These are phyloP conservation scores for Acanthopleura granulata DNA, from an alignment of 2,888 invertebrate species.

Conservation along the genomic window DNA sequence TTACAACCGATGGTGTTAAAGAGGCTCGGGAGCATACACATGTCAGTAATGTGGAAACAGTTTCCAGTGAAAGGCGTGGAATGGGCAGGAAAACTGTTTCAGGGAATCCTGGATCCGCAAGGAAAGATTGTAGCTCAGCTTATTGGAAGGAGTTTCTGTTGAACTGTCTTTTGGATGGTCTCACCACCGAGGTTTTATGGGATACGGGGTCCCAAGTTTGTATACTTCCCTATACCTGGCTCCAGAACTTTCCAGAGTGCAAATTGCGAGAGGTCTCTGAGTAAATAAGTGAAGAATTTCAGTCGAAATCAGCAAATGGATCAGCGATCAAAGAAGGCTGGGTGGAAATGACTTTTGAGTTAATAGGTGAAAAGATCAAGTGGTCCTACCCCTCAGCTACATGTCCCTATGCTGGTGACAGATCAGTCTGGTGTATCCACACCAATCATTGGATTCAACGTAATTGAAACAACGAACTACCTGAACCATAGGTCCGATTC, in stretches of 20 bases:
- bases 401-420: background rate
- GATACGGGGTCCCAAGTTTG: background rate
- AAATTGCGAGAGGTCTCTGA: background rate
- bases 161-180: background rate
- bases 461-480: background rate
- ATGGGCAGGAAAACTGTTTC: too few relatives aligned
- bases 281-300: background rate
- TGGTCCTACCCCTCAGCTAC: background rate
- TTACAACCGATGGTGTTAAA: background rate
- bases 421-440: background rate
- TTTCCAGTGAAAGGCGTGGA: too few relatives aligned
- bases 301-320: background rate
- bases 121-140: background rate
- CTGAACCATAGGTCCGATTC: too few relatives aligned
- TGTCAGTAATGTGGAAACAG: too few relatives aligned
- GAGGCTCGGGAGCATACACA: background rate
- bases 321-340: background rate
- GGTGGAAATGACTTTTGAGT: background rate
- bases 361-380: too few relatives aligned
- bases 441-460: conserved; percentile 20
- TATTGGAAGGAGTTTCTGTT: background rate
- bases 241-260: background rate
- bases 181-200: conserved; percentile 1
- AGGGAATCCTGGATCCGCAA: background rate
- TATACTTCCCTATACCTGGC: background rate